These are phyloP conservation scores for Dromiciops gliroides DNA, from an alignment of 2,113 vertebrate species.

Conservation along the genomic window DNA sequence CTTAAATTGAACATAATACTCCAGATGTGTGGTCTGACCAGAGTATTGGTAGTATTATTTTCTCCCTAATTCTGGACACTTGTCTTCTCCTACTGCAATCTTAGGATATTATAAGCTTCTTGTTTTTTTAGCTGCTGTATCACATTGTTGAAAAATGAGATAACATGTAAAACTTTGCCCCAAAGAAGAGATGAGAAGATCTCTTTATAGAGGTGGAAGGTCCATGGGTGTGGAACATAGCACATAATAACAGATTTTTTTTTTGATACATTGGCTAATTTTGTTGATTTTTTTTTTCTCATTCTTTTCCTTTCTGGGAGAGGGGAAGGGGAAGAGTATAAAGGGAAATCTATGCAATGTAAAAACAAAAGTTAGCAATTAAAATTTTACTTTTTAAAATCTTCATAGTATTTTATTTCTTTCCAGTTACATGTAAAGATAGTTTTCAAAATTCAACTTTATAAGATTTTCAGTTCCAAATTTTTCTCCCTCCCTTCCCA, in stretches of 20 bases:
- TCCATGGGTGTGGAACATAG: background rate
- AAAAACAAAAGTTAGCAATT: background rate
- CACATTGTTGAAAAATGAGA: background rate
- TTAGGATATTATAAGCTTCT: background rate
- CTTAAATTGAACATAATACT: background rate
- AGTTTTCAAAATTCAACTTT: no score
- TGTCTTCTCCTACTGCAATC: background rate
- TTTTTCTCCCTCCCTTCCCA: no score
- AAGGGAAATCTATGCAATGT: background rate
- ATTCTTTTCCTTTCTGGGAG: background rate
- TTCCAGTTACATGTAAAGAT: no score
- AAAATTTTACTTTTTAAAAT: no score
- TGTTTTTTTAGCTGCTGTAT: background rate
- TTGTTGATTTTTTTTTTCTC: background rate
- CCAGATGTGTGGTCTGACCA: background rate
- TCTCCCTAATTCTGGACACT: background rate
- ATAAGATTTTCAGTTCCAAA: no score
- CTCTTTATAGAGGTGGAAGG: background rate
- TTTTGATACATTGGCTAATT: background rate
- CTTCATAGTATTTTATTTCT: no score
- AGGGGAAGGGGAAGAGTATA: background rate
- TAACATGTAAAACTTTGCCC: background rate
- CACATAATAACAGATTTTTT: background rate
- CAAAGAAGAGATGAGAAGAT: background rate
- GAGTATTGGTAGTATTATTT: background rate